Evolutionary conservation across 2,113 vertebrate genomes (phyloP).

Genomic region (Aspiorhynchus laticeps): DNA sequence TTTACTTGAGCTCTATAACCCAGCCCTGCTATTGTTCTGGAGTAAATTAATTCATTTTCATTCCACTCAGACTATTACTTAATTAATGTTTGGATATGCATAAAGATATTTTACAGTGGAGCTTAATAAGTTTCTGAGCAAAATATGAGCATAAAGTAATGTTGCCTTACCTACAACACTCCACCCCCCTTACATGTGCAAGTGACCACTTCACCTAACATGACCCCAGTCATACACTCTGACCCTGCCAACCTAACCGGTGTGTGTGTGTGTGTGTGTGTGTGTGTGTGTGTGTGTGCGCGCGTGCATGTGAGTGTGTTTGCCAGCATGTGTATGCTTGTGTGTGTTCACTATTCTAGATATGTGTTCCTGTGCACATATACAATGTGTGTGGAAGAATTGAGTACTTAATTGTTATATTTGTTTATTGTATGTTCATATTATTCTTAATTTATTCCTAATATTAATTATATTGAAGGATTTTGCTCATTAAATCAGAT

Average conservation of each 20-base stretch:
- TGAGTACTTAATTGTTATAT: neutral
- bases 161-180: constrained; percentile 40
- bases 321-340: neutral
- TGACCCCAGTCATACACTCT: constrained; percentile 44
- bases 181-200: constrained; percentile 39
- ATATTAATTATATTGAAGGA: neutral
- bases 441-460: neutral
- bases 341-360: neutral
- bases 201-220: constrained; percentile 41
- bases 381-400: neutral
- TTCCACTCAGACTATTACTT: neutral
- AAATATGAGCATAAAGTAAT: constrained; percentile 45
- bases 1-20: neutral
- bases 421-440: neutral
- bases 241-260: constrained; percentile 29
- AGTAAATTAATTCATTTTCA: neutral
- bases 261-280: constrained; percentile 17
- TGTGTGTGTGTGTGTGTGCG: constrained; percentile 22
- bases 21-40: neutral
- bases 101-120: neutral
- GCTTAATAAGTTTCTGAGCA: constrained; percentile 58
- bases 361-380: neutral
- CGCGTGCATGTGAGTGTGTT: neutral
- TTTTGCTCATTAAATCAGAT: neutral
- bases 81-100: neutral